phyloP scores from a whole-genome alignment of 1,140 invertebrate genomes.

The Leptinotarsa texana region DNA sequence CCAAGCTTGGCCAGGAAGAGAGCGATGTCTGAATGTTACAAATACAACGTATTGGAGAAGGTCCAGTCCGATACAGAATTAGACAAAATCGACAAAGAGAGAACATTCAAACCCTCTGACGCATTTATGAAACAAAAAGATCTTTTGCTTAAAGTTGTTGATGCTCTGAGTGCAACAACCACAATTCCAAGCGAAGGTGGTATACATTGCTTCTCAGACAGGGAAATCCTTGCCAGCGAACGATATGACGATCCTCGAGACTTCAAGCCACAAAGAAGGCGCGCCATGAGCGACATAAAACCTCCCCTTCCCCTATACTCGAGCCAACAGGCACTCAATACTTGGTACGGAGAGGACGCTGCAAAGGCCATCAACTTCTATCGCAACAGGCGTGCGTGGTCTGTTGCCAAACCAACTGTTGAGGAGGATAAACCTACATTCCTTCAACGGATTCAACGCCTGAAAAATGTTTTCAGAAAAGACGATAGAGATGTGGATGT shows the following conservation, averaged over 20 bases:
- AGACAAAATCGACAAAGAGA: slow-evolving; percentile 74
- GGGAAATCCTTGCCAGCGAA: slow-evolving; percentile 71
- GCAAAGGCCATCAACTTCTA: slow-evolving; percentile 57
- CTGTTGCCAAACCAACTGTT: slow-evolving; percentile 19
- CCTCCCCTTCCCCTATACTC: slow-evolving; percentile 55
- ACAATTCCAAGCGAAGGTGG: slow-evolving; percentile 57
- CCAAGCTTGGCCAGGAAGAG: slow-evolving; percentile 62
- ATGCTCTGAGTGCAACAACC: slow-evolving; percentile 67
- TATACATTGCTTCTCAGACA: slow-evolving; percentile 36
- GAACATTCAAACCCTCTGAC: slow-evolving; percentile 66
- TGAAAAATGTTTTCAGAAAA: slow-evolving; percentile 42
- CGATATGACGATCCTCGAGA: slow-evolving; percentile 57
- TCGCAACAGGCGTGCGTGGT: slow-evolving; percentile 33
- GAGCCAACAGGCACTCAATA: slow-evolving; percentile 61
- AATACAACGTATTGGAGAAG: slow-evolving; percentile 59
- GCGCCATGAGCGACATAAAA: slow-evolving; percentile 58
- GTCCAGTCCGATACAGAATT: slow-evolving; percentile 77
- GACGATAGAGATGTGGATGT: slow-evolving; percentile 43
- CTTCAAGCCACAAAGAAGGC: slow-evolving; percentile 57
- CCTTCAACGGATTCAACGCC: slow-evolving; percentile 35
- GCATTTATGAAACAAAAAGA: slow-evolving; percentile 71
- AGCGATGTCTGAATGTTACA: slow-evolving; percentile 63
- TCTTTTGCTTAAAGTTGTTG: slow-evolving; percentile 73
- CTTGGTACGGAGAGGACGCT: slow-evolving; percentile 70
- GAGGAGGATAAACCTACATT: slow-evolving; percentile 35